Evolutionary conservation across 2,113 vertebrate species (phyloP), one percentile per base, ranked within the genome.

Genomic region (Microtus montanus): DNA sequence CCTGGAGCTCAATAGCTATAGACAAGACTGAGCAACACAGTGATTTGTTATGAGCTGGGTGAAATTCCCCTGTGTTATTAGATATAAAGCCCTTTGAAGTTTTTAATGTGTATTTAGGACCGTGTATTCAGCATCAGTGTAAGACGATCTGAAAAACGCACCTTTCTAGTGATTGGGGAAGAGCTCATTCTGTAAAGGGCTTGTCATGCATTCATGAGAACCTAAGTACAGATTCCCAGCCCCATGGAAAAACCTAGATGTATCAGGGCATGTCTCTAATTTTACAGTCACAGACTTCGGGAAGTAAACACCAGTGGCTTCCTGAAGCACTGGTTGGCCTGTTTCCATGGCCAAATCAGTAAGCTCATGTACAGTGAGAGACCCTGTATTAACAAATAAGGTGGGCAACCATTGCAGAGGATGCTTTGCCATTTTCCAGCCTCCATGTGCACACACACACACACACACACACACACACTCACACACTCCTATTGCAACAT

Each of bases 51-150:
- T 8, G 5, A 28, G 2, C 13, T 14, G 3, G 61, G 13, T 12
- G 4, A 49, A 38, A n/a, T 90, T 93, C 87, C 22, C 47, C 68
- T 47, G 75, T 33, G 1, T 70, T 96, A 61, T 84, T 94, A 87
- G 83, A 96, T 92, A 80, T 80, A 13, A 1, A 0, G 61, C 63
- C 75, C 24, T 95, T 82, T 91, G 83, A 95, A 90, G 13, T 84
- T 84, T 77, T 30, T 13, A 84, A 49, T 3, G 6, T 92, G 8
- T 19, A 22, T 94, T 91, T 88, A 63, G 61, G 11, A 78, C 85
- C 47, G 58, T 24, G 41, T 75, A 77, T 38, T 91, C 47, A 87
- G 77, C 19, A 47, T 83, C 14, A 86, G 92, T 83, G 26, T 66
- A 68, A 54, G 4, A 33, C 15, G 66, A 9, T 12, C 75, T 77